Base-by-base conservation (phyloP, 92 coral and sea anemone species). In the Bergia puertoricense region DNA sequence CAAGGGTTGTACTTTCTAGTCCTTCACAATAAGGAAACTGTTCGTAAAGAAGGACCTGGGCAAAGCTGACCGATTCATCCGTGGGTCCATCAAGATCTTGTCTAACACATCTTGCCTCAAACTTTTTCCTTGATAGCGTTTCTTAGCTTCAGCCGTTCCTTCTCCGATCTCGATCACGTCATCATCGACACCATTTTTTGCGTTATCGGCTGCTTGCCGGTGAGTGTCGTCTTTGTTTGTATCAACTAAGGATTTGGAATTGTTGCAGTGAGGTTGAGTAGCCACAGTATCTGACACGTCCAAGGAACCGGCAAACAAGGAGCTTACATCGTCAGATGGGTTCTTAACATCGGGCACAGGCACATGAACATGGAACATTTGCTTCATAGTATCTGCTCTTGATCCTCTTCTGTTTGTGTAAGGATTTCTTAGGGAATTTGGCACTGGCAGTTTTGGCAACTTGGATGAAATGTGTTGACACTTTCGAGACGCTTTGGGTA, bases 1-100 rank as follows among this genome's bases (percentile, higher is more conserved):
- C 85, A 37, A 88, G 39, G 30, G 86, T 88, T 20, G 86, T 66
- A 16, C 77, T 66, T 51, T 88, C 86, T 6, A 81, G 80, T n/a
- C 86, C 86, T 79, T 80, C 81, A 37, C 83, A 59, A 2, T 15
- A 1, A 3, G 90, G 86, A 88, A 80, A 57, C 18, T 74, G 16
- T 80, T 88, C 41, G 41, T 81, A 59, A 43, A 88, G 90, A 2
- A 88, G 74, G 76, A 54, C 56, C 48, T 86, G 89, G 13, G 85
- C 66, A 79, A 54, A 20, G 66, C 78, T 42, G 56, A 81, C 85
- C 43, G 79, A 39, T 22, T 67, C 57, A 45, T 62, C 77, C 66
- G 76, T 22, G 16, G n/a, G n/a, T 62, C 74, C 75, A 11, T 81
- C 40, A 10, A 30, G 20, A 81, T 56, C 59, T 62, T 41, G 6